phyloP scores from a whole-genome alignment of 2,113 vertebrate species.

The Bos indicus region DNA sequence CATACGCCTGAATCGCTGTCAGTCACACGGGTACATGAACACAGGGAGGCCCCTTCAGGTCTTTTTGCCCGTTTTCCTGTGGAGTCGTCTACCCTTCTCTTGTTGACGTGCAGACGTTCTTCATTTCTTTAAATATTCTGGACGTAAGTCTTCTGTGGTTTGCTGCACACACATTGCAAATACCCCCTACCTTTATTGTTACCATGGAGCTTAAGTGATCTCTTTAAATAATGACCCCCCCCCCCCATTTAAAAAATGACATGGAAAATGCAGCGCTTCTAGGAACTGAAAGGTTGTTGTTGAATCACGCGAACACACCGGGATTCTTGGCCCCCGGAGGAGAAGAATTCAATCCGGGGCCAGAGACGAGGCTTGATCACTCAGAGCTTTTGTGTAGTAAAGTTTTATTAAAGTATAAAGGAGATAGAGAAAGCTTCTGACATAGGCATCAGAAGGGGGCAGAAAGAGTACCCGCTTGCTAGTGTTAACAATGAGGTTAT shows the following conservation, averaged over 20 bases:
- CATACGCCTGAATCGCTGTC: rapidly evolving
- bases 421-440: too few species aligned
- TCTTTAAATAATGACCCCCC: background rate
- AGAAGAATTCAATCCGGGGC: too few species aligned
- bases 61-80: background rate
- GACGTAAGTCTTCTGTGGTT: background rate
- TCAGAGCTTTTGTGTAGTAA: too few species aligned
- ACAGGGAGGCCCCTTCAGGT: rapidly evolving
- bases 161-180: background rate
- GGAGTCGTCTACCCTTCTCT: background rate
- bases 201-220: background rate
- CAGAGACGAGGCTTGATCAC: too few species aligned
- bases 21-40: rapidly evolving
- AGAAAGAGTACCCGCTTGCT: too few species aligned
- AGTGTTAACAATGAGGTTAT: too few species aligned
- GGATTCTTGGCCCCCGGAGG: too few species aligned
- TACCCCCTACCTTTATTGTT: background rate
- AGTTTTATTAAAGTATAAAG: too few species aligned
- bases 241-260: background rate
- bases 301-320: too few species aligned
- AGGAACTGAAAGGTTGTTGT: background rate
- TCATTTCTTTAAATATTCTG: background rate
- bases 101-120: background rate
- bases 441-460: too few species aligned
- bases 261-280: background rate